Percentiles rank a stretch among this genome's conserved stretches.
Conservation (phyloP, 1,140 invertebrate genomes). For the Drosophila fuyamai region DNA sequence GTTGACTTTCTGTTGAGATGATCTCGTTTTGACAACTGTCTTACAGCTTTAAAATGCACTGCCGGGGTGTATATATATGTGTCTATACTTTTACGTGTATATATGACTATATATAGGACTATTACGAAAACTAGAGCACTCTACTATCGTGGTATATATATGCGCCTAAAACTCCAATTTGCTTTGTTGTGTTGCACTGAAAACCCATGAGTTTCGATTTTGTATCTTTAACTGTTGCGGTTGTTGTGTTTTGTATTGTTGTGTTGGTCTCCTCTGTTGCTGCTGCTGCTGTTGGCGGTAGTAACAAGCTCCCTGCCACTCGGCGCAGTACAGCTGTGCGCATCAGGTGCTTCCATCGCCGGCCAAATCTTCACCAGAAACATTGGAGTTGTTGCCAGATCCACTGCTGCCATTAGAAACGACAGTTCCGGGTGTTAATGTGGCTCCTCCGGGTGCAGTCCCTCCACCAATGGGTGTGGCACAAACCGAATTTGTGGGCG, state of each 20-base stretch:
- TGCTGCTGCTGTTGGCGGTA: constrained; percentile 62
- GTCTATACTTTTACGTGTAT: constrained; percentile 19
- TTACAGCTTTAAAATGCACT: constrained; percentile 31
- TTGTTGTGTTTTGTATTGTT: constrained; percentile 46
- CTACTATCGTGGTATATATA: constrained; percentile 59
- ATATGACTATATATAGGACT: constrained; percentile 54
- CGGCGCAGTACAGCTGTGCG: constrained; percentile 71
- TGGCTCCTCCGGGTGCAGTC: constrained; percentile 6
- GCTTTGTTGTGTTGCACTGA: constrained; percentile 67
- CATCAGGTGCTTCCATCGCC: constrained; percentile 70
- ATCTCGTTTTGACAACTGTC: constrained; percentile 12
- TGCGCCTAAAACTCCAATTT: constrained; percentile 72
- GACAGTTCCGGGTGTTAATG: constrained; percentile 3
- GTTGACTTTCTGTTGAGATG: constrained; percentile 17
- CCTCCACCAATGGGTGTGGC: constrained; percentile 61
- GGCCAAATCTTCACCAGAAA: constrained; percentile 59
- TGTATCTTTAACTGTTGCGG: constrained; percentile 44
- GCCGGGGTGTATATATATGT: constrained; percentile 41
- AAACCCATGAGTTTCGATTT: constrained; percentile 79
- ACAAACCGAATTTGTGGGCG: constrained; percentile 77
- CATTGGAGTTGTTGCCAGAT: constrained; percentile 37
- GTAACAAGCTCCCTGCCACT: constrained; percentile 67
- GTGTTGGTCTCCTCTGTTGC: constrained; percentile 64
- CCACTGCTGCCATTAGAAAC: constrained; percentile 5
- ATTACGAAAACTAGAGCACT: constrained; percentile 72